Evolutionary conservation across 1,140 invertebrate species (phyloP).

Genomic region (Drosophila arawakana): DNA sequence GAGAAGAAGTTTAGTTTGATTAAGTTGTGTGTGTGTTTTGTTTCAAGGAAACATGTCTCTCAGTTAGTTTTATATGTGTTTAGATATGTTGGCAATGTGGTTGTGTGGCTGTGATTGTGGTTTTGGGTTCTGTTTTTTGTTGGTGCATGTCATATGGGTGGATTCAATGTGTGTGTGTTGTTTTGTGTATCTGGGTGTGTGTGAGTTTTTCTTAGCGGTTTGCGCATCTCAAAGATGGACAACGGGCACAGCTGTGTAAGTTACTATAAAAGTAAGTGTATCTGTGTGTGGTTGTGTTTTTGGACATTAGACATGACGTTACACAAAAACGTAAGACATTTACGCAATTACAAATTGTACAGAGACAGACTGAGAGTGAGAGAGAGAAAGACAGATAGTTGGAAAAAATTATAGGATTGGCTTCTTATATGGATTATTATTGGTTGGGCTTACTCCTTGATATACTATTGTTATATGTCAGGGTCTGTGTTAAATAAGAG

Average conservation of each 20-base stretch:
- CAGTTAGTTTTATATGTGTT: conserved; percentile 25
- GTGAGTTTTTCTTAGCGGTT: conserved; percentile 24
- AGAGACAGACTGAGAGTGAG: conserved; percentile 15
- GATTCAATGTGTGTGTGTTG: conserved; percentile 17
- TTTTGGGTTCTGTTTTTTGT: neutral
- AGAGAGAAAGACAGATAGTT: neutral
- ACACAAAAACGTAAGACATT: conserved; percentile 71
- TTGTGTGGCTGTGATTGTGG: conserved; percentile 26
- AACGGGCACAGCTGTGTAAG: conserved; percentile 10
- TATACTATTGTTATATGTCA: conserved; percentile 14
- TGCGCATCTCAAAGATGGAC: conserved; percentile 5
- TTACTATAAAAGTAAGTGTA: conserved; percentile 25
- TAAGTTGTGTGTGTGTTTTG: neutral
- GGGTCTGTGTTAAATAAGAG: conserved; percentile 66
- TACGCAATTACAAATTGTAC: conserved; percentile 58
- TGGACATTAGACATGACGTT: conserved; percentile 73
- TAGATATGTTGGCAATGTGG: conserved; percentile 37
- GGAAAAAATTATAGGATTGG: conserved; percentile 14
- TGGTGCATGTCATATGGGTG: conserved; percentile 22
- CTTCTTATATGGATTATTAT: conserved; percentile 29
- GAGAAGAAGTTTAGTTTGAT: conserved; percentile 6
- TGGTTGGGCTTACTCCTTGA: conserved; percentile 5
- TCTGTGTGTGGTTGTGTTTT: conserved; percentile 38
- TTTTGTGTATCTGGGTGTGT: conserved; percentile 13
- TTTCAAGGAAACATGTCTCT: conserved; percentile 24